Base-by-base conservation (phyloP, 2,113 vertebrate genomes). In the Pangasianodon hypophthalmus region DNA sequence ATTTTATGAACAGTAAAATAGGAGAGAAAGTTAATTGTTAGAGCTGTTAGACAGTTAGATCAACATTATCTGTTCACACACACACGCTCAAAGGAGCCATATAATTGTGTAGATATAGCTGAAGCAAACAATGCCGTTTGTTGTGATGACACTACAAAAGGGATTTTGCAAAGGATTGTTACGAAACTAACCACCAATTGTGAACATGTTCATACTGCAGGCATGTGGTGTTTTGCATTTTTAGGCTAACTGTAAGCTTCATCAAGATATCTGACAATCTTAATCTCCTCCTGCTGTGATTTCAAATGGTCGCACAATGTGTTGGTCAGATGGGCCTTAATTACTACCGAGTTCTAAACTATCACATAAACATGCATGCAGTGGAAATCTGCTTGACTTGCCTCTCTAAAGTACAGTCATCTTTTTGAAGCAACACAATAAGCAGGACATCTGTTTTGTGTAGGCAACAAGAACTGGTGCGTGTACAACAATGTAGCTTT, bases 401-500 rank as follows among this genome's bases (percentile, higher is more conserved):
- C n/a, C 48, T 84, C 52, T 48, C 83, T 64, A 56, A 71, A 71
- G 80, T 83, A 58, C 32, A 56, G 80, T 29, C 86, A 44, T 50
- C 16, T 64, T 62, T 91, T 86, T 91, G 71, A 86, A 86, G 85
- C 82, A 81, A 29, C 69, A 79, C 69, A 56, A 71, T 80, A 73
- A 85, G 48, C 50, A 1, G 48, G 82, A 64, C 90, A 91, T 91
- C 90, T 88, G 90, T 79, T 91, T 85, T n/a, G 82, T 32, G 87
- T 91, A 85, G 83, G 71, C 90, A 77, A 86, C 48, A 54, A 71
- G 87, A 79, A 48, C 7, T 80, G 79, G 84, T 88, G 82, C 84
- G 16, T 71, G n/a, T 81, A 73, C 84, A 85, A 91, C 88, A 89
- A 89, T 85, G 88, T 44, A 64, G 69, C 88, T 69, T 91, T 91